These are phyloP conservation scores for Aegotheles bennettii DNA, from an alignment of 2,113 vertebrate species.

Conservation along the genomic window DNA sequence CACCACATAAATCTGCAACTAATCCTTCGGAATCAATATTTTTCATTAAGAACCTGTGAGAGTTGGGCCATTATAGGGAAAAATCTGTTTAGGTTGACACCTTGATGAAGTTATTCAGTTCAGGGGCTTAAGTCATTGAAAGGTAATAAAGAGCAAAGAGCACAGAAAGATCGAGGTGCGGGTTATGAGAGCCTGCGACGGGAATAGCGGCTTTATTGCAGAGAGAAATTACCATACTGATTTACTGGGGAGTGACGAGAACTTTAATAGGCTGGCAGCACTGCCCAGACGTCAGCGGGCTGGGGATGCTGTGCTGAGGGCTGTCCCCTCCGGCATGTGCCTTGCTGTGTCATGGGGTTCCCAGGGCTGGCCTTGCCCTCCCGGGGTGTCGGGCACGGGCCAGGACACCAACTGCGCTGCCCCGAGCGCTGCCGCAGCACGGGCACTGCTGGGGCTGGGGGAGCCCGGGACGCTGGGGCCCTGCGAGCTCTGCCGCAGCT, in stretches of 20 bases:
- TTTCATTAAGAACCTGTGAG: slow-evolving; percentile 86
- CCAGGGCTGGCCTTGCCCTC: accelerated
- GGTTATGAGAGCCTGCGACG: slow-evolving; percentile 51
- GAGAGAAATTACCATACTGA: slow-evolving; percentile 63
- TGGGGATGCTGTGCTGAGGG: accelerated
- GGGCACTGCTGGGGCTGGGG: background rate
- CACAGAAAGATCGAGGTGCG: slow-evolving; percentile 51
- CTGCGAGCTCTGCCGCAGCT: background rate
- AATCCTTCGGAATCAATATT: slow-evolving; percentile 85
- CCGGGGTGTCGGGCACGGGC: accelerated
- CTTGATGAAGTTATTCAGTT: slow-evolving; percentile 86
- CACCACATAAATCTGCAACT: slow-evolving; percentile 84
- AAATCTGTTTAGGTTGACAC: slow-evolving; percentile 87
- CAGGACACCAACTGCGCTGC: background rate
- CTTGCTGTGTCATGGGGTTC: accelerated
- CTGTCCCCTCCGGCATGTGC: background rate
- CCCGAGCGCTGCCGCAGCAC: accelerated
- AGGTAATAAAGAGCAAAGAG: slow-evolving; percentile 82
- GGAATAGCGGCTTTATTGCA: slow-evolving; percentile 55
- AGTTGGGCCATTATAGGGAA: slow-evolving; percentile 79
- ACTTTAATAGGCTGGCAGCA: slow-evolving; percentile 20
- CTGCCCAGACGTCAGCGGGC: background rate
- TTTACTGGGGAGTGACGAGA: slow-evolving; percentile 51
- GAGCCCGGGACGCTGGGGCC: background rate
- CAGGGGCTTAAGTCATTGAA: slow-evolving; percentile 79